Base-by-base conservation (phyloP, 64 coral and sea anemone genomes). In the Hydrozoanthus tunicans region DNA sequence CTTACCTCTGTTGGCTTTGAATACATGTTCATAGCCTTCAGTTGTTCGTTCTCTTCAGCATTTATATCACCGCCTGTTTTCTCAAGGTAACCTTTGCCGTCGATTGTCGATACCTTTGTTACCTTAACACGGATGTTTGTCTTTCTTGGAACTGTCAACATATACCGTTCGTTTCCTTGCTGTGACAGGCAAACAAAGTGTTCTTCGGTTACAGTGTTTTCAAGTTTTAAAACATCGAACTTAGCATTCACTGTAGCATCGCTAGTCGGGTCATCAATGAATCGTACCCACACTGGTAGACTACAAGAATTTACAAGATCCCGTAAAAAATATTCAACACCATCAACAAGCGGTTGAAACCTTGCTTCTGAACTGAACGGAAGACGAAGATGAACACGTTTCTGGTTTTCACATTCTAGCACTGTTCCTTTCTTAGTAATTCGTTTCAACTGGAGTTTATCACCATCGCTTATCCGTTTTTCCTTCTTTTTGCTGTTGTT, bases 401-500 rank as follows among this genome's bases (percentile, higher is more conserved):
- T 59, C 61, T 81, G 79, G 61, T 81, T 81, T 17, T 81, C 79
- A n/a, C 79, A 81, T 61, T 81, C 79, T 11, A 81, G 12, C 8
- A 81, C 58, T 12, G 79, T 81, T 81, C 79, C 79, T 5, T 32
- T 81, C 7, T 62, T 81, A 10, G 79, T 13, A 62, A 62, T 62
- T 81, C 58, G 79, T 10, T 81, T 81, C 56, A 81, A 59, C 10
- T 62, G n/a, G 59, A 81, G 79, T 59, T 81, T 81, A 27, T 81
- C 79, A 12, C 79, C 79, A 55, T 60, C 14, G 24, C 26, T 62
- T 62, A 81, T 60, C 27, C 79, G 79, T 56, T 81, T 81, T n/a
- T 81, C 79, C 61, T 59, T 81, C 56, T 81, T 80, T n/a, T 61
- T 81, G 79, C 79, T 81, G 9, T 43, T 27, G 58, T 62, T 81